Conservation (phyloP, 2,888 invertebrate genomes). For the Prenolepis imparis region DNA sequence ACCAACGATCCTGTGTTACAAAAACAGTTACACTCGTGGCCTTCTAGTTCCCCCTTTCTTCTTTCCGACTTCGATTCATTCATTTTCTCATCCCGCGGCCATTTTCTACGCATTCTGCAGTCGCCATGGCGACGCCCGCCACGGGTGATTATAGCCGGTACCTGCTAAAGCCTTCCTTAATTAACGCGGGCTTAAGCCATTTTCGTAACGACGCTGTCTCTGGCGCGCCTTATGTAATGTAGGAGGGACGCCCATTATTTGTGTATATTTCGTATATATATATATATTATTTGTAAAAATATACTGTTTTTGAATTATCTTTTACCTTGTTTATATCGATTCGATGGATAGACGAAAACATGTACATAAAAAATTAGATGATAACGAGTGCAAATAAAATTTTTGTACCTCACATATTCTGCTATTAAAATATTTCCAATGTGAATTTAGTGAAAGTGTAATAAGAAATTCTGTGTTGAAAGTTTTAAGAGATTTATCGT, state of each 20-base stretch:
- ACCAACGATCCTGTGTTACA: conserved; percentile 67
- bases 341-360: not conserved
- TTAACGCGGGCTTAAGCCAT: conserved; percentile 81
- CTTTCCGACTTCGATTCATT: conserved; percentile 67
- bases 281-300: conserved; percentile 1
- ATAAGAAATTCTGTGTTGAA: not conserved
- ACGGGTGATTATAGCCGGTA: conserved; percentile 79
- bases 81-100: conserved; percentile 73
- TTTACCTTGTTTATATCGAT: not conserved
- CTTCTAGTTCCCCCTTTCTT: conserved; percentile 34
- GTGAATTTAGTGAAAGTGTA: not conserved
- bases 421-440: not conserved
- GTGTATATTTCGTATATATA: not conserved
- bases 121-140: conserved; percentile 78
- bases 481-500: conserved; percentile 17
- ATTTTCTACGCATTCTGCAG: conserved; percentile 77
- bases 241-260: conserved; percentile 8
- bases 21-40: conserved; percentile 66
- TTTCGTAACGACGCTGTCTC: conserved; percentile 70
- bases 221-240: conserved; percentile 47
- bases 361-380: not conserved
- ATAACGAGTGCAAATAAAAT: not conserved
- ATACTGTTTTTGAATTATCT: not conserved
- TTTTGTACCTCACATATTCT: not conserved
- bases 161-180: conserved; percentile 81